Evolutionary conservation across 37 sponge, comb jelly and placozoan species (phyloP).

Genomic region (Agelas oroides): DNA sequence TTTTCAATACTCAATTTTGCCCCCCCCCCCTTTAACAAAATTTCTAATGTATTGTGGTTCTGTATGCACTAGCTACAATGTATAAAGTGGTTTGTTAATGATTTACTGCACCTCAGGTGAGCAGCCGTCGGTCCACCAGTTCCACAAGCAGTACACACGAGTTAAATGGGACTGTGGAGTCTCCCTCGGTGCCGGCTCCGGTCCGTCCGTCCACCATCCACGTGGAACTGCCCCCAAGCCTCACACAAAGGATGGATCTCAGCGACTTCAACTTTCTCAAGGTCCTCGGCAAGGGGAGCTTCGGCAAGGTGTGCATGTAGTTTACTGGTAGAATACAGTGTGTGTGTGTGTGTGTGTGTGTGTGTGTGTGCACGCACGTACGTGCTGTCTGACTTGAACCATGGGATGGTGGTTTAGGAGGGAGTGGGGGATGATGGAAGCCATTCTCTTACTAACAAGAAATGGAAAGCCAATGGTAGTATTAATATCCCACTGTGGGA

Average conservation of each 20-base stretch:
- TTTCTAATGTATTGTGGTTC: too few species aligned
- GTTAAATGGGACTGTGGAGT: slow-evolving; percentile 23
- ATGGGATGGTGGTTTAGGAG: not conserved
- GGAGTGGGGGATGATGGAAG: not conserved
- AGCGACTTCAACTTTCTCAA: slow-evolving; percentile 90
- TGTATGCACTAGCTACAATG: too few species aligned
- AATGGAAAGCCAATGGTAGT: too few species aligned
- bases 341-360: slow-evolving; percentile 58
- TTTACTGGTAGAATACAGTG: not conserved
- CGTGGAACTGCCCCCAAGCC: slow-evolving; percentile 12
- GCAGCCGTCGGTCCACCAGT: slow-evolving; percentile 9
- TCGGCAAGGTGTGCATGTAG: slow-evolving; percentile 84
- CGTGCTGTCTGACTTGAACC: not conserved
- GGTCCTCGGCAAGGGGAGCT: slow-evolving; percentile 96
- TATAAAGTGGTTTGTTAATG: too few species aligned
- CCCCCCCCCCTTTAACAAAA: too few species aligned
- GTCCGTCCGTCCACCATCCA: slow-evolving; percentile 9
- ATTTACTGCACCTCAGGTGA: too few species aligned
- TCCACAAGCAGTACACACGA: not conserved
- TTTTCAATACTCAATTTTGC: too few species aligned
- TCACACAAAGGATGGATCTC: slow-evolving; percentile 54
- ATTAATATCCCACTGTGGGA: too few species aligned
- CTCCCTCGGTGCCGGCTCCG: slow-evolving; percentile 54
- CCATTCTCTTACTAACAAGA: too few species aligned
- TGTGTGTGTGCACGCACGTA: not conserved